A percentile compares a stretch with the other conserved stretches of the same genome.
phyloP scores from a whole-genome alignment of 2,113 vertebrate genomes.

The Vulpes vulpes region DNA sequence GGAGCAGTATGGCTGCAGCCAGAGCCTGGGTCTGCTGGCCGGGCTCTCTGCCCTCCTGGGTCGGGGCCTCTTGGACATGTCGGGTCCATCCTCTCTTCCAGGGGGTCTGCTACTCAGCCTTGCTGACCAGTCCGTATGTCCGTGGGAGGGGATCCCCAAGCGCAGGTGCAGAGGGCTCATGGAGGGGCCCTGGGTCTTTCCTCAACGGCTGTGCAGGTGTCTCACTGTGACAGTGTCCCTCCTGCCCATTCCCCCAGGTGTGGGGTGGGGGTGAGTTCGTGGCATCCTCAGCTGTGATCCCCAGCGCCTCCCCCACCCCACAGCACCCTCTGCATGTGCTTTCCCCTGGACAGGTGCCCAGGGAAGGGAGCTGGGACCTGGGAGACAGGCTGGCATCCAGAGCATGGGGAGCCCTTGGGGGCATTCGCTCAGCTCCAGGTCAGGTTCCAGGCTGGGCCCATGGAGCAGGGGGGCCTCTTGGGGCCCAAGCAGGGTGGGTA shows the following conservation, averaged over 20 bases:
- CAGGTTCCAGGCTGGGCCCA: too few species aligned
- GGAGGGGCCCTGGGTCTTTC: too few species aligned
- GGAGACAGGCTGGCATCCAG: fast-evolving
- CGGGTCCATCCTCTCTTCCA: fast-evolving
- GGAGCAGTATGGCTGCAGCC: too few species aligned
- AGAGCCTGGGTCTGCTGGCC: neutral
- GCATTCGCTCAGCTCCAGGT: neutral
- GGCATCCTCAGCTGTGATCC: fast-evolving
- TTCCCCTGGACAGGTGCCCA: fast-evolving
- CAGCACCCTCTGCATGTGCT: too few species aligned
- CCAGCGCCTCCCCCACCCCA: neutral
- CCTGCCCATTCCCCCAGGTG: neutral
- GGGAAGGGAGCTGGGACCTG: fast-evolving
- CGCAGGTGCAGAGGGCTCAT: neutral
- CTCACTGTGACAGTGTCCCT: too few species aligned
- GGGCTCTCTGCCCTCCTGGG: neutral
- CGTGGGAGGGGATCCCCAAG: fast-evolving
- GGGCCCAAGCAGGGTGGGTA: fast-evolving
- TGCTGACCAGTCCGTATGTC: neutral
- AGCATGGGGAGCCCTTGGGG: neutral
- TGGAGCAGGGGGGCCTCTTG: neutral
- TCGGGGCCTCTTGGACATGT: fast-evolving
- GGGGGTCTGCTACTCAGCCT: neutral
- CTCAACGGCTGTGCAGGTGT: too few species aligned
- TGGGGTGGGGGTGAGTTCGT: fast-evolving